phyloP scores from a whole-genome alignment of 2,888 invertebrate species.

The Eurois occulta region DNA sequence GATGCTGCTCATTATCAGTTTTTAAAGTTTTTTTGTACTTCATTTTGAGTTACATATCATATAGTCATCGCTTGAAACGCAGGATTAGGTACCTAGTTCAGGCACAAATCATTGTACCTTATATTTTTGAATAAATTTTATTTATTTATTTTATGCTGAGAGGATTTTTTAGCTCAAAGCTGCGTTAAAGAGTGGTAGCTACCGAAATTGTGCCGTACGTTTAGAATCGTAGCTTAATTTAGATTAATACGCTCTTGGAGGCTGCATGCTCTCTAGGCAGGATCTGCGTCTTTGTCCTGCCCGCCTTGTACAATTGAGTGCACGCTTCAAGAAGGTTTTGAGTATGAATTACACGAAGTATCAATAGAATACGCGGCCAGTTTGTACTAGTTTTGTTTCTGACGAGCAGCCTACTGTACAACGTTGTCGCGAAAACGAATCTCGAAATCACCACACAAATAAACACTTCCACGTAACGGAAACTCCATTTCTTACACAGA shows the following conservation, averaged over 20 bases:
- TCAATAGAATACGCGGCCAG: no score
- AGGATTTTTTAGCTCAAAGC: neutral
- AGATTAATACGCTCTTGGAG: neutral
- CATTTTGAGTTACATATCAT: neutral
- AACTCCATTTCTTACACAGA: slow-evolving; percentile 66
- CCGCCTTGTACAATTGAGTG: neutral
- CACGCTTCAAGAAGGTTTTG: neutral
- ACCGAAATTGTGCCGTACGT: neutral
- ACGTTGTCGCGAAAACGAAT: neutral
- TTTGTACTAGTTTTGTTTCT: neutral
- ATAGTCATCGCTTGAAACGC: no score
- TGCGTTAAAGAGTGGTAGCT: neutral
- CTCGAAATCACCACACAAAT: slow-evolving; percentile 22
- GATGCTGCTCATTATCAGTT: neutral
- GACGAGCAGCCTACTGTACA: neutral
- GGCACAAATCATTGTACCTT: no score
- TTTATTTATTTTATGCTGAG: no score
- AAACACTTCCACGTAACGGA: slow-evolving; percentile 58
- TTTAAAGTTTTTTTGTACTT: neutral
- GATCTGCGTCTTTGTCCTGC: neutral
- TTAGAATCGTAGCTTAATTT: neutral
- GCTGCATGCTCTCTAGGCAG: neutral
- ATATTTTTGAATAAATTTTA: no score
- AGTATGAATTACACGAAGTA: neutral
- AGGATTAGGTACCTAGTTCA: no score